phyloP scores from a whole-genome alignment of 2,888 invertebrate genomes.

The Heliconius aoede region DNA sequence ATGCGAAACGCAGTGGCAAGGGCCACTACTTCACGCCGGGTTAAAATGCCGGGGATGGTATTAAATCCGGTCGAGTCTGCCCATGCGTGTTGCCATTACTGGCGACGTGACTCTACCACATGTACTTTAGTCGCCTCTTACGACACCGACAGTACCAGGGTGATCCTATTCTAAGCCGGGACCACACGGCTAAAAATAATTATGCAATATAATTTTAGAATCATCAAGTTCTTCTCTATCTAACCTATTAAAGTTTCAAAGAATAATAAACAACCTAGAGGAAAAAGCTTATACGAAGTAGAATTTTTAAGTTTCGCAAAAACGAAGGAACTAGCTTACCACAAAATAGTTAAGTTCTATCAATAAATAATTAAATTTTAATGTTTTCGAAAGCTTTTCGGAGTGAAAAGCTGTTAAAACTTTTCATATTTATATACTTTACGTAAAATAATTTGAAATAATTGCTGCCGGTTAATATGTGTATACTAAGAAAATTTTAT shows the following conservation, averaged over 20 bases:
- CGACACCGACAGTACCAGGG: too few species aligned
- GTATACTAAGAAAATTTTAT: neutral
- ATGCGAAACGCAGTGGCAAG: too few species aligned
- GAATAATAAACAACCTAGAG: conserved; percentile 17
- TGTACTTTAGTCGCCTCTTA: too few species aligned
- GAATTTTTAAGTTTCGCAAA: conserved; percentile 19
- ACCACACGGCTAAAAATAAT: too few species aligned
- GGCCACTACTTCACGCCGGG: too few species aligned
- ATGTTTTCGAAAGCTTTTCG: conserved; percentile 8
- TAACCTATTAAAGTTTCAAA: conserved; percentile 3
- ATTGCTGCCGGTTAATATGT: neutral
- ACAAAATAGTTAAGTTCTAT: conserved; percentile 20
- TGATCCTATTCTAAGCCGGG: too few species aligned
- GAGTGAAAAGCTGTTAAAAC: neutral
- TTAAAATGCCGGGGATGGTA: too few species aligned
- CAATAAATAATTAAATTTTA: conserved; percentile 20
- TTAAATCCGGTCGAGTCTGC: too few species aligned
- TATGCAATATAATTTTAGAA: neutral
- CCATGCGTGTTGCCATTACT: too few species aligned
- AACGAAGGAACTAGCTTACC: conserved; percentile 20
- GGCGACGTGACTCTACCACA: too few species aligned
- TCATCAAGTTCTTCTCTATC: neutral
- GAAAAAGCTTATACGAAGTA: conserved; percentile 20
- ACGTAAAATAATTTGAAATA: neutral
- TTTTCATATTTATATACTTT: conserved; percentile 3